Evolutionary conservation across 2,888 invertebrate species (phyloP).

Genomic region (Tuberolachnus salignus): DNA sequence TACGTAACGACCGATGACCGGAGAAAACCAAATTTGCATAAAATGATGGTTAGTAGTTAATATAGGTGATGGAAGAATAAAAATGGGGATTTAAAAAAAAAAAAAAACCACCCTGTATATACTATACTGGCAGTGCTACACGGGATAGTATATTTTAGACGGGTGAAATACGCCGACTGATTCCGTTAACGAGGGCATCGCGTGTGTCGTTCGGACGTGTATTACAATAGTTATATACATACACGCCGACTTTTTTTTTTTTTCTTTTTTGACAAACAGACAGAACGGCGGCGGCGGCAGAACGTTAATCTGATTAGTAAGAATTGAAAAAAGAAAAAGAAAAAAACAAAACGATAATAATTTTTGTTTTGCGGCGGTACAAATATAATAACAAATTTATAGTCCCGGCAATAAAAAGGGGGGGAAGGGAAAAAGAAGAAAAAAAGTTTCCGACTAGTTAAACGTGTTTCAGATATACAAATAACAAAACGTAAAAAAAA

Average conservation of each 20-base stretch:
- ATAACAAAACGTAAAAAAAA: too few relatives aligned
- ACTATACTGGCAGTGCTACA: not conserved
- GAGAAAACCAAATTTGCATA: too few relatives aligned
- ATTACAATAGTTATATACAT: slow-evolving; percentile 7
- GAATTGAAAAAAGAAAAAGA: slow-evolving; percentile 15
- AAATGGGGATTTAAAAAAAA: too few relatives aligned
- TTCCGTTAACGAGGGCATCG: slow-evolving; percentile 50
- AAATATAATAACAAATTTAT: not conserved
- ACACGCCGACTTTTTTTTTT: not conserved
- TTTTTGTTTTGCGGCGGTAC: too few relatives aligned
- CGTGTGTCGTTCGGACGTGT: slow-evolving; percentile 39
- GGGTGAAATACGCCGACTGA: slow-evolving; percentile 9
- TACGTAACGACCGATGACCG: too few relatives aligned
- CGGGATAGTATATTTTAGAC: not conserved
- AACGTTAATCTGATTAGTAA: slow-evolving; percentile 51
- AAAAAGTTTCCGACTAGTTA: slow-evolving; percentile 10
- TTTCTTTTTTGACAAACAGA: slow-evolving; percentile 39
- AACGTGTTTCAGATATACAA: not conserved
- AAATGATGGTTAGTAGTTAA: too few relatives aligned
- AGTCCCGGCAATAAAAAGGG: slow-evolving; percentile 28
- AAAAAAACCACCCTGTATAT: not conserved
- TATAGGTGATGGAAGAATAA: too few relatives aligned
- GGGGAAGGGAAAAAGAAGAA: too few relatives aligned
- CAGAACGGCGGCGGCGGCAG: slow-evolving; percentile 1
- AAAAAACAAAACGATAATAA: too few relatives aligned